These are phyloP conservation scores for Amblyornis subalaris DNA, from an alignment of 2,113 vertebrate genomes.

Conservation along the genomic window DNA sequence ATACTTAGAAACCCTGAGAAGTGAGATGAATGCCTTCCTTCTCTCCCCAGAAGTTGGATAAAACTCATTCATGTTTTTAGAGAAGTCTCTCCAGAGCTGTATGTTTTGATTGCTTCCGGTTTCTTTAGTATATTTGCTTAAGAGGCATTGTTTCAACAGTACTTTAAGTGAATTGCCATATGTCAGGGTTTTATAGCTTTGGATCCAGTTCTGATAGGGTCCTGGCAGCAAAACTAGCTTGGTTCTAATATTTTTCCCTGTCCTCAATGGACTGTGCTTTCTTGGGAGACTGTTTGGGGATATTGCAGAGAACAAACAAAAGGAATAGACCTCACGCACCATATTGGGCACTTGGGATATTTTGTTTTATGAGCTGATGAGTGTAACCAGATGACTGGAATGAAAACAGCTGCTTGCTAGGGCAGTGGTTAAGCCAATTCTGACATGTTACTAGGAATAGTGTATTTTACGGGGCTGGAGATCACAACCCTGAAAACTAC, in stretches of 20 bases:
- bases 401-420: background rate
- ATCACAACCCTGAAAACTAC: background rate
- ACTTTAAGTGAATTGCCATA: background rate
- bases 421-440: background rate
- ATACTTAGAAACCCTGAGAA: background rate
- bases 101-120: background rate
- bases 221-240: background rate
- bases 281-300: background rate
- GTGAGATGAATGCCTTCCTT: background rate
- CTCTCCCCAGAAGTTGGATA: background rate
- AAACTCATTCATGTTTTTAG: background rate
- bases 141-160: background rate
- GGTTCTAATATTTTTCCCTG: background rate
- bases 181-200: background rate
- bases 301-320: background rate
- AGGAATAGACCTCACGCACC: background rate
- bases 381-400: background rate
- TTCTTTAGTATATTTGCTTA: background rate
- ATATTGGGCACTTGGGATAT: background rate
- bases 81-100: background rate
- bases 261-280: background rate
- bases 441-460: background rate
- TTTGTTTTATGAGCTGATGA: slow-evolving; percentile 10
- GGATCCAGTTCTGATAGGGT: background rate
- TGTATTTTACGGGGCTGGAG: background rate